Percentiles rank a stretch among this genome's conserved stretches.
Evolutionary conservation across 30 jellyfish, hydroid and myxozoan species (phyloP).

Genomic region (Aurelia coerulea): DNA sequence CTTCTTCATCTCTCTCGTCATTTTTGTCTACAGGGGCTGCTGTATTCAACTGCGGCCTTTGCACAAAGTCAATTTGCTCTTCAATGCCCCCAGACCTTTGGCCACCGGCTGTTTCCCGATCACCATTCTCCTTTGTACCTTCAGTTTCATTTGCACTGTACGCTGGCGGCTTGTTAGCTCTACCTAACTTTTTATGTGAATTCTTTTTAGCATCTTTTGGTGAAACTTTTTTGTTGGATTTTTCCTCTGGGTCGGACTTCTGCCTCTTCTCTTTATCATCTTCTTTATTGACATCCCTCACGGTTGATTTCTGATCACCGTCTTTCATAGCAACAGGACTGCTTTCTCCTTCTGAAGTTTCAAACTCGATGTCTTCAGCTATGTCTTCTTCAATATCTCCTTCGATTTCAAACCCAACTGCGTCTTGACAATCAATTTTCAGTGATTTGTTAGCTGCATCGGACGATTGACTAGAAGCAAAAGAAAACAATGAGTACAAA

Average conservation of each 20-base stretch:
- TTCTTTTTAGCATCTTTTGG: too few species aligned
- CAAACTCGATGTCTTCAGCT: neutral
- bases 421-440: conserved; percentile 47
- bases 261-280: too few species aligned
- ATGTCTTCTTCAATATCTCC: conserved; percentile 71
- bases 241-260: too few species aligned
- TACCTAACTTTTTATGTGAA: too few species aligned
- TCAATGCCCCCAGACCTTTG: neutral
- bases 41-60: too few species aligned
- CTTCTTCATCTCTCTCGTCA: neutral
- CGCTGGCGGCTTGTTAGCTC: too few species aligned
- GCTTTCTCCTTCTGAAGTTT: neutral
- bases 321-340: neutral
- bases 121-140: conserved; percentile 1
- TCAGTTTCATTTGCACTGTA: too few species aligned
- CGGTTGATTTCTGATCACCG: neutral
- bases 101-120: neutral
- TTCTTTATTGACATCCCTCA: neutral
- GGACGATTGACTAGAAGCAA: neutral
- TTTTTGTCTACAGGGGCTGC: too few species aligned
- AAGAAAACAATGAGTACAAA: neutral
- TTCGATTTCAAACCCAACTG: conserved; percentile 61
- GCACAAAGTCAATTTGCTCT: too few species aligned
- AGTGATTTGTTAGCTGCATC: conserved; percentile 12
- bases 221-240: too few species aligned